phyloP scores from a whole-genome alignment of 2,888 invertebrate species.

The Timema cristinae region DNA sequence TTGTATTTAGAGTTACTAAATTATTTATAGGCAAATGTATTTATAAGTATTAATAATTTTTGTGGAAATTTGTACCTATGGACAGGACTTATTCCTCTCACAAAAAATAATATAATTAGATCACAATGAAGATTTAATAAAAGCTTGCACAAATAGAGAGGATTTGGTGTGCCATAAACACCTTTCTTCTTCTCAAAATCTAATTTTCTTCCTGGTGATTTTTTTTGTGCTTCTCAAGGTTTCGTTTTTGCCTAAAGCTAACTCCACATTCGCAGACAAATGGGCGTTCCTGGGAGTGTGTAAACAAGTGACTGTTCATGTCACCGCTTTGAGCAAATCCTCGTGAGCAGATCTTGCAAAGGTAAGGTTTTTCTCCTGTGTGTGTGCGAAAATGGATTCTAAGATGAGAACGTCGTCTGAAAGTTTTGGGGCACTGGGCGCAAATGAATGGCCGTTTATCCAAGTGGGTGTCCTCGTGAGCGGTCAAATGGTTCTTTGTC shows the following conservation, averaged over 20 bases:
- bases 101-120: no score
- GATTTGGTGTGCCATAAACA: no score
- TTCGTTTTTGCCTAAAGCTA: slow-evolving; percentile 11
- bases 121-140: no score
- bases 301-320: slow-evolving; percentile 38
- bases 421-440: slow-evolving; percentile 38
- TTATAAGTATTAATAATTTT: no score
- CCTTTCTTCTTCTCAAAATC: no score
- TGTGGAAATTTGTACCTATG: no score
- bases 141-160: no score
- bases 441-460: slow-evolving; percentile 39
- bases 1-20: no score
- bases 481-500: slow-evolving; percentile 21
- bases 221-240: slow-evolving; percentile 10
- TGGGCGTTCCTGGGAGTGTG: slow-evolving; percentile 13
- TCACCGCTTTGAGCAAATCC: slow-evolving; percentile 42
- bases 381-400: slow-evolving; percentile 41
- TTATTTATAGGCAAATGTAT: no score
- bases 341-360: slow-evolving; percentile 38
- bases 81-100: no score
- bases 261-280: slow-evolving; percentile 14
- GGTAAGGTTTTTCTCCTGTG: slow-evolving; percentile 40
- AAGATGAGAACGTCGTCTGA: slow-evolving; percentile 40
- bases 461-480: slow-evolving; percentile 34
- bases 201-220: neutral